phyloP scores from a whole-genome alignment of 2,888 invertebrate species.

The Osmoderma eremita region DNA sequence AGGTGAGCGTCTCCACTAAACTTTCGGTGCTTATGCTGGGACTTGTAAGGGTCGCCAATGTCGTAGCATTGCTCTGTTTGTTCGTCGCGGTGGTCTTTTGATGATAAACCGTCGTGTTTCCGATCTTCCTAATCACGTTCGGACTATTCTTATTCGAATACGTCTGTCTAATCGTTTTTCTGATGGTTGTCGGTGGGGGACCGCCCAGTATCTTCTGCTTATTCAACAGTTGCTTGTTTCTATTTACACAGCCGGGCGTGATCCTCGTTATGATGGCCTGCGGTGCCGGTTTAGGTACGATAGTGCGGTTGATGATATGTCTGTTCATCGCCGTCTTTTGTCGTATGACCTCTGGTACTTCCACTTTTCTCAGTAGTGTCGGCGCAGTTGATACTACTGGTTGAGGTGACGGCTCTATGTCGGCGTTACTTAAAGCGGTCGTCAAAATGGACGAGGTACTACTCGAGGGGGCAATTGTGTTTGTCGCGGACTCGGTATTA shows the following conservation, averaged over 20 bases:
- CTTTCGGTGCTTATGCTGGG: constrained; percentile 21
- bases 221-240: constrained; percentile 38
- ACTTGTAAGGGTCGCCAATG: background rate
- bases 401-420: constrained; percentile 48
- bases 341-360: constrained; percentile 53
- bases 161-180: constrained; percentile 43
- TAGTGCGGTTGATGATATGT: constrained; percentile 41
- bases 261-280: constrained; percentile 51
- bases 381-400: constrained; percentile 31
- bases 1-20: constrained; percentile 23
- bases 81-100: constrained; percentile 23
- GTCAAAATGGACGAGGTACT: constrained; percentile 61
- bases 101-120: constrained; percentile 53
- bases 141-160: constrained; percentile 43
- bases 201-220: constrained; percentile 41
- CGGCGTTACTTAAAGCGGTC: constrained; percentile 58
- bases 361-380: constrained; percentile 41
- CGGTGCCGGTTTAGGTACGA: constrained; percentile 56
- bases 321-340: constrained; percentile 54
- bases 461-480: constrained; percentile 54
- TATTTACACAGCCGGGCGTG: constrained; percentile 41
- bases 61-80: background rate
- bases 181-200: constrained; percentile 35
- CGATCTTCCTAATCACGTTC: constrained; percentile 52
- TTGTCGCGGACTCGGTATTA: constrained; percentile 32